Conservation (phyloP, 2,113 vertebrate species). For the Tachycineta bicolor region DNA sequence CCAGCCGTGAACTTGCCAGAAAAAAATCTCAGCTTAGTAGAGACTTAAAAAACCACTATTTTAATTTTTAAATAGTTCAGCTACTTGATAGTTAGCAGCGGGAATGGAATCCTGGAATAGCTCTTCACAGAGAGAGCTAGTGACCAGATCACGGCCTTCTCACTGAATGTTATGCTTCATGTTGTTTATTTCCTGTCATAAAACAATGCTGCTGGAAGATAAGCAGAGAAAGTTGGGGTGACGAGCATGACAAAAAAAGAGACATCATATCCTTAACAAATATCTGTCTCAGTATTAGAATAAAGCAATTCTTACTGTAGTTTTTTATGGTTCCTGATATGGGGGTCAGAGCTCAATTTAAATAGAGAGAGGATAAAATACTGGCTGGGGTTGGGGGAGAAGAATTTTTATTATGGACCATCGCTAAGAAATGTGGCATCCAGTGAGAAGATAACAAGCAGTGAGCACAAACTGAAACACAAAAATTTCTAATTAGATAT, state of each 20-base stretch:
- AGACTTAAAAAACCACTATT: neutral
- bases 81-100: slow-evolving; percentile 15
- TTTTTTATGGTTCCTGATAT: neutral
- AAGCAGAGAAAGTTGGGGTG: neutral
- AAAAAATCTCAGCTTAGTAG: slow-evolving; percentile 49
- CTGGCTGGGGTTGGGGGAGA: rapidly evolving
- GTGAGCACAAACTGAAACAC: neutral
- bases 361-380: neutral
- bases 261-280: neutral
- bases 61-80: slow-evolving; percentile 38
- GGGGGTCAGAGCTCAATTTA: neutral
- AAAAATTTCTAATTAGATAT: neutral
- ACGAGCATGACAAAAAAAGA: neutral
- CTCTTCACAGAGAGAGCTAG: neutral
- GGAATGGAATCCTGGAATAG: neutral
- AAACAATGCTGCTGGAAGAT: neutral
- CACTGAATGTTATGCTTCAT: neutral
- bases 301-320: neutral
- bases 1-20: slow-evolving; percentile 40
- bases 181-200: neutral
- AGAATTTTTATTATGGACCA: neutral
- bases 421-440: neutral
- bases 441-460: neutral
- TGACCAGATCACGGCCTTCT: neutral
- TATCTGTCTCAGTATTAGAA: neutral